Percentiles rank a stretch among this genome's conserved stretches.
Conservation (phyloP, 2,113 vertebrate species). For the Pelusios castaneus region DNA sequence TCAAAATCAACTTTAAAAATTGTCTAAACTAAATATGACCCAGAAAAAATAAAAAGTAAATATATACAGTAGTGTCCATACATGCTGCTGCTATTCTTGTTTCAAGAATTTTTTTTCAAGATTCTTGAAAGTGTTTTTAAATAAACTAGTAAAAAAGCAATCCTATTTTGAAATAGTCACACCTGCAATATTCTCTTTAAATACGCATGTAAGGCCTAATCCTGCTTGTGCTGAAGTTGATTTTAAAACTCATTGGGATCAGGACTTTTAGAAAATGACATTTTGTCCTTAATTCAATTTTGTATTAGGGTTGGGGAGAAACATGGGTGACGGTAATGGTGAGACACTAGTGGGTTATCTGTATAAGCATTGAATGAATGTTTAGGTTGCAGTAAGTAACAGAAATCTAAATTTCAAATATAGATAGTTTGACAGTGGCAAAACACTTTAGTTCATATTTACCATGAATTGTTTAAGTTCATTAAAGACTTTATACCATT, state of each 20-base stretch:
- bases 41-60: not conserved
- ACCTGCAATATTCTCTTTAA: not conserved
- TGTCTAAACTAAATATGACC: too few species aligned
- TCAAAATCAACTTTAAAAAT: not conserved
- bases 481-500: not conserved
- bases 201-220: not conserved
- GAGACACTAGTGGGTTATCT: too few species aligned
- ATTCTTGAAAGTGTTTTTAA: not conserved
- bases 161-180: not conserved
- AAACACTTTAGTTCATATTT: not conserved
- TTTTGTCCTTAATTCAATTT: not conserved
- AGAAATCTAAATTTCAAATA: not conserved
- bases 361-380: not conserved
- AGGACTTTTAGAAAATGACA: not conserved
- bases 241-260: not conserved
- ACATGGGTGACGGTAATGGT: too few species aligned
- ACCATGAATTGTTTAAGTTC: not conserved
- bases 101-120: not conserved
- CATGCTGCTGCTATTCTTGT: not conserved
- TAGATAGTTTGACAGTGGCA: not conserved
- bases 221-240: not conserved
- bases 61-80: not conserved
- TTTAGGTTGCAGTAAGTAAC: rapidly evolving
- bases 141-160: not conserved
- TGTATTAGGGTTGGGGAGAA: not conserved